phyloP scores from a whole-genome alignment of 1,140 invertebrate species.

The Drosophila yakuba region DNA sequence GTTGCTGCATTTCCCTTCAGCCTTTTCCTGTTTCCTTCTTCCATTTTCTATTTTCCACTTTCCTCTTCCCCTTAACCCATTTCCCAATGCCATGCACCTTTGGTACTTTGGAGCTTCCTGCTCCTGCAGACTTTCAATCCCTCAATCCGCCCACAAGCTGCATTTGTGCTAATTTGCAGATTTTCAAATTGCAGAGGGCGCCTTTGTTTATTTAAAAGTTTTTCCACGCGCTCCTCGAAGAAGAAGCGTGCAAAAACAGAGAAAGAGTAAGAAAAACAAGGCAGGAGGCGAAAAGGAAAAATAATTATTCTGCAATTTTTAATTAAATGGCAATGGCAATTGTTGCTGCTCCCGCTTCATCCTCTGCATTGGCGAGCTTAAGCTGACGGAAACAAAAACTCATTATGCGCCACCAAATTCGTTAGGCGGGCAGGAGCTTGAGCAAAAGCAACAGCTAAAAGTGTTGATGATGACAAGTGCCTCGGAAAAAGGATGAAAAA shows the following conservation, averaged over 20 bases:
- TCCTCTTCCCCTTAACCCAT: background rate
- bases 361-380: slow-evolving; percentile 56
- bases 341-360: slow-evolving; percentile 44
- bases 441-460: slow-evolving; percentile 39
- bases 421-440: slow-evolving; percentile 42
- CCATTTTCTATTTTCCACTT: background rate
- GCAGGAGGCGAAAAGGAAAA: slow-evolving; percentile 66
- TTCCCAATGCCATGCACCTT: slow-evolving; percentile 18
- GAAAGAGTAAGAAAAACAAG: slow-evolving; percentile 37
- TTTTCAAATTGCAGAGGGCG: slow-evolving; percentile 72
- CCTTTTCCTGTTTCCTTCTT: slow-evolving; percentile 6
- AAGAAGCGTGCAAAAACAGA: slow-evolving; percentile 27
- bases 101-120: slow-evolving; percentile 4
- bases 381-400: slow-evolving; percentile 81
- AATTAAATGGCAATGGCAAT: slow-evolving; percentile 82
- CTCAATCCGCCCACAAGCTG: slow-evolving; percentile 44
- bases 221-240: slow-evolving; percentile 17
- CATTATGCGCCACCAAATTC: slow-evolving; percentile 78
- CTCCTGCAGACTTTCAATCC: background rate
- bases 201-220: slow-evolving; percentile 78
- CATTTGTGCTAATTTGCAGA: slow-evolving; percentile 80
- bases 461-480: slow-evolving; percentile 63
- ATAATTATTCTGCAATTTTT: slow-evolving; percentile 83
- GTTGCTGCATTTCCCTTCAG: slow-evolving; percentile 50
- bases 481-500: slow-evolving; percentile 4